Conservation (phyloP, 2,888 invertebrate species). For the Rhagonycha lutea region DNA sequence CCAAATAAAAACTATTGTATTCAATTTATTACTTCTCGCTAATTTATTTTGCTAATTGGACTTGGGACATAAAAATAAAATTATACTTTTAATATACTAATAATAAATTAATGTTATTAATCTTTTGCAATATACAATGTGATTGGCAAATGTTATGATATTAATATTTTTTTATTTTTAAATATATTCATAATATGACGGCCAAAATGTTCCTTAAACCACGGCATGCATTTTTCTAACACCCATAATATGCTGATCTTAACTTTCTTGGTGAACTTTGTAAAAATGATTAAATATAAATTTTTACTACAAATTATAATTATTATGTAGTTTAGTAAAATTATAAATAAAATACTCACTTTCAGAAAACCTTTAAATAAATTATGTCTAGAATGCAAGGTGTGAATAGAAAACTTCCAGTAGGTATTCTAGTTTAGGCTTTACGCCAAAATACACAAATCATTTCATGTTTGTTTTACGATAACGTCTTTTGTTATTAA, state of each 20-base stretch:
- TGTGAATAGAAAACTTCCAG: slow-evolving; percentile 42
- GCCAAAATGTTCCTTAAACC: no score
- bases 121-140: no score
- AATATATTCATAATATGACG: no score
- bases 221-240: neutral
- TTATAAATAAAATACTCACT: slow-evolving; percentile 13
- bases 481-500: slow-evolving; percentile 16
- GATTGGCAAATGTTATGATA: neutral
- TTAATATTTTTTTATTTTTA: neutral
- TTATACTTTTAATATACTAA: no score
- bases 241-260: neutral
- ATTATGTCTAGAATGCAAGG: slow-evolving; percentile 34
- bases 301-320: neutral
- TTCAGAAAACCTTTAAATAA: slow-evolving; percentile 35
- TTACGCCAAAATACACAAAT: slow-evolving; percentile 36
- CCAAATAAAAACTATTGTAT: neutral
- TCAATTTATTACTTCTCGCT: neutral
- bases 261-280: neutral
- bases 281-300: neutral
- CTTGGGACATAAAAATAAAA: neutral
- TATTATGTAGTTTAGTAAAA: neutral
- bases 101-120: no score
- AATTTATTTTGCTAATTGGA: neutral
- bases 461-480: slow-evolving; percentile 32
- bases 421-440: slow-evolving; percentile 39